These are phyloP conservation scores for Fabriciana adippe DNA, from an alignment of 2,888 invertebrate species.

Conservation along the genomic window DNA sequence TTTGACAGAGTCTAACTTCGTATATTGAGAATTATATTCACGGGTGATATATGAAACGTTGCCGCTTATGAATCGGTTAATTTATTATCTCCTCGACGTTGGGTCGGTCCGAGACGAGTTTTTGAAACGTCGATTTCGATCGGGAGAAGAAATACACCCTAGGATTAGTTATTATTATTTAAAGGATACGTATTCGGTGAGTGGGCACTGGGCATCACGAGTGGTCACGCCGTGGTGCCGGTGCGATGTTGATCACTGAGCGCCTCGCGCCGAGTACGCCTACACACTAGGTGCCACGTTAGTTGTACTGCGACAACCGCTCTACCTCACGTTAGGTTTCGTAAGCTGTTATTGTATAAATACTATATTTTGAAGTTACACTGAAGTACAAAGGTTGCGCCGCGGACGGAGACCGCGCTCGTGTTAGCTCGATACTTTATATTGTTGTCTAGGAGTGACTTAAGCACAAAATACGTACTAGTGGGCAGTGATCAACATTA, in stretches of 20 bases:
- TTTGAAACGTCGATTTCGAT: constrained; percentile 80
- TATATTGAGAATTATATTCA: constrained; percentile 81
- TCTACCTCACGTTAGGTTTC: constrained; percentile 79
- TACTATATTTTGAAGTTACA: constrained; percentile 76
- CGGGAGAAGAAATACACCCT: constrained; percentile 82
- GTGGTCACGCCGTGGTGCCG: constrained; percentile 73
- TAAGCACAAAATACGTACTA: constrained; percentile 82
- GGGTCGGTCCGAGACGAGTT: constrained; percentile 81
- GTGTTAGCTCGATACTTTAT: constrained; percentile 68
- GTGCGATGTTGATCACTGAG: constrained; percentile 79
- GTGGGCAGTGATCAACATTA: constrained; percentile 83
- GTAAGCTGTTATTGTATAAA: constrained; percentile 80
- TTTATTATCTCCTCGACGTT: constrained; percentile 81
- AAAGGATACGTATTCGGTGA: constrained; percentile 70
- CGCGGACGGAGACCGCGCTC: constrained; percentile 69
- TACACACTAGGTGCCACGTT: constrained; percentile 49
- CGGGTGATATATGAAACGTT: constrained; percentile 83
- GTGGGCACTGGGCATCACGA: constrained; percentile 73
- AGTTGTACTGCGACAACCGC: constrained; percentile 65
- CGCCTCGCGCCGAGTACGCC: constrained; percentile 50
- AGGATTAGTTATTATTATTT: constrained; percentile 75
- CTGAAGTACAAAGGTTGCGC: constrained; percentile 69
- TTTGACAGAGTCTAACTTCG: constrained; percentile 78
- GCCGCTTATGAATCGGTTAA: constrained; percentile 79
- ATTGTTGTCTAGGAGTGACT: constrained; percentile 78